Conservation (phyloP, 1,140 invertebrate genomes). For the Riptortus pedestris region DNA sequence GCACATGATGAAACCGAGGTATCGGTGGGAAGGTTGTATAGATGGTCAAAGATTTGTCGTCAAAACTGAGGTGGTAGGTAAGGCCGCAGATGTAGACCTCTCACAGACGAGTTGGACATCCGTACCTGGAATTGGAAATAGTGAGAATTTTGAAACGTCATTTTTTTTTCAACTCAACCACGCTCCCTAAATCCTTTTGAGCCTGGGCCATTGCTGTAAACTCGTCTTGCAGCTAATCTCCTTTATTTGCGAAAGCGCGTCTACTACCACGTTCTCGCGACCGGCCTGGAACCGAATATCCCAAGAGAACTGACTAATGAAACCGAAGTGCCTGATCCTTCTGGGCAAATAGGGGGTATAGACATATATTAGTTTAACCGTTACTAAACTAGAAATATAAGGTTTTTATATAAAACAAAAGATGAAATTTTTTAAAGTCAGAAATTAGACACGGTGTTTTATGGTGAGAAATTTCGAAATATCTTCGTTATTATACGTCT, state of each 20-base stretch:
- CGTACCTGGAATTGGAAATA: background rate
- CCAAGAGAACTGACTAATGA: conserved; percentile 37
- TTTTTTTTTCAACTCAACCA: background rate
- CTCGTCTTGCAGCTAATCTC: background rate
- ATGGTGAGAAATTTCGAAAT: too few species aligned
- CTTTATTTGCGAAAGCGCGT: conserved; percentile 15
- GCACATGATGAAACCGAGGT: too few species aligned
- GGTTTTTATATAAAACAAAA: too few species aligned
- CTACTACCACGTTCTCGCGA: conserved; percentile 14
- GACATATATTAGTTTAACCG: too few species aligned
- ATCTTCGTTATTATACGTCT: too few species aligned
- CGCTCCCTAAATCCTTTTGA: background rate
- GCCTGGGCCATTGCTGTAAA: background rate
- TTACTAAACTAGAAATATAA: too few species aligned
- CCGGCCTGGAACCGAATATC: conserved; percentile 37
- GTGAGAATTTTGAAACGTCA: background rate
- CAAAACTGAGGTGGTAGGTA: background rate
- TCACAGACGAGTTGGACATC: background rate
- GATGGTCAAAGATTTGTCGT: background rate
- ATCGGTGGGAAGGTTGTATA: too few species aligned
- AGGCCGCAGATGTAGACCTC: background rate
- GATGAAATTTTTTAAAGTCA: too few species aligned
- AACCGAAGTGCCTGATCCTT: conserved; percentile 37
- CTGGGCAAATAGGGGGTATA: too few species aligned
- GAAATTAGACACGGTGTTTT: too few species aligned